Evolutionary conservation across 1,140 invertebrate genomes (phyloP), one percentile per base, ranked within the genome.

Genomic region (Trichoplusia ni): DNA sequence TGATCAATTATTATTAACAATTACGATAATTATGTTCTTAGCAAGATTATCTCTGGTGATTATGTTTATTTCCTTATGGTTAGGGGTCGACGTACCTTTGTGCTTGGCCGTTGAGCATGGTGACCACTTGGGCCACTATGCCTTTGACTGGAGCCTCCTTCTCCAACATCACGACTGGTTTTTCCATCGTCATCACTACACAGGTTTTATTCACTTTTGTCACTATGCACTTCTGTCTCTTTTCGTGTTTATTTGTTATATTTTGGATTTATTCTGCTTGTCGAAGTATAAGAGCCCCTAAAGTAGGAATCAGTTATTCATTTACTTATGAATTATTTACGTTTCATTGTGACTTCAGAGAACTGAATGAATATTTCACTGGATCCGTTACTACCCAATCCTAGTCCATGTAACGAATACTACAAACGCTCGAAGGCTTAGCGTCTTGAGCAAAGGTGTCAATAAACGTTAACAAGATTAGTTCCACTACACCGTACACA

Each of bases 111-210:
- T 91, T 91, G 25, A 91, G 82, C 80, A 90, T 89, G n/a, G 89
- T 91, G 66, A 91, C 89, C 49, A 91, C 89, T 75, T 91, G 90
- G 21, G 89, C 90, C 65, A 91, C 89, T 5, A 90, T 88, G 23
- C 89, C 90, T 49, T 90, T 89, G 18, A 86, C 79, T 0, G 89
- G 89, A 19, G 83, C 83, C 74, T 91, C 89, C 75, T 79, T 80
- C 51, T 90, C 86, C 79, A 81, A 49, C 73, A 90, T 68, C n/a
- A 73, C 73, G 64, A 54, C 75, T 4, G 81, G 71, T 65, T 80
- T 86, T 66, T 90, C 84, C 86, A 86, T 89, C 69, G 74, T 88
- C 85, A 71, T 73, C 66, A 71, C 69, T 66, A 63, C 29, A 68
- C 54, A 23, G 61, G 13, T 35, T 35, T 21, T 33, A 23, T 46